Percentiles rank a stretch among this genome's conserved stretches.
phyloP scores from a whole-genome alignment of 2,888 invertebrate genomes.

The Hipparchia semele region DNA sequence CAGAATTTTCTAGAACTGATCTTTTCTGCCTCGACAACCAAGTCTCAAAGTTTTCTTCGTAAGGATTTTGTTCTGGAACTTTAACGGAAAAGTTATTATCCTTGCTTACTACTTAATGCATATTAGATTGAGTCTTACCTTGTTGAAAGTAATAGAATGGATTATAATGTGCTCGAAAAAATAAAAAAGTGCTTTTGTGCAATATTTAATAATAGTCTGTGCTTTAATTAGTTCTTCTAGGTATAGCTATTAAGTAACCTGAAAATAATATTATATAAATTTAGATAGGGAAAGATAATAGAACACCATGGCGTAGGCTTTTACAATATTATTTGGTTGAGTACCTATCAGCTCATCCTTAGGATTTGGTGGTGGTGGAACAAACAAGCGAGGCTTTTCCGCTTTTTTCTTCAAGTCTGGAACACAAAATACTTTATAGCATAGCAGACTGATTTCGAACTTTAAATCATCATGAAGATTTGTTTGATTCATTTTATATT shows the following conservation, averaged over 20 bases:
- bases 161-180: slow-evolving; percentile 26
- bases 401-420: slow-evolving; percentile 44
- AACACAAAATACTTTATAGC: slow-evolving; percentile 8
- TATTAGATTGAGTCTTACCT: slow-evolving; percentile 26
- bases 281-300: background rate
- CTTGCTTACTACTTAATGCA: background rate
- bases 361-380: slow-evolving; percentile 42
- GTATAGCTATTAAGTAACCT: slow-evolving; percentile 70
- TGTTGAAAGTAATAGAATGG: background rate
- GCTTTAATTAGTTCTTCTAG: slow-evolving; percentile 49
- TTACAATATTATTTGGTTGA: too few relatives aligned
- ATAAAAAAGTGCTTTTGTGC: slow-evolving; percentile 53
- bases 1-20: slow-evolving; percentile 47
- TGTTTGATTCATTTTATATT: too few relatives aligned
- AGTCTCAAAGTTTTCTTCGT: slow-evolving; percentile 43
- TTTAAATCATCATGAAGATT: too few relatives aligned
- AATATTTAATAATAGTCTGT: slow-evolving; percentile 53
- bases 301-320: too few relatives aligned
- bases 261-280: slow-evolving; percentile 47
- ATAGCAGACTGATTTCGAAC: background rate
- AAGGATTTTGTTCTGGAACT: slow-evolving; percentile 36
- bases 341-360: slow-evolving; percentile 47
- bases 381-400: slow-evolving; percentile 25
- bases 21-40: slow-evolving; percentile 52
- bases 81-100: slow-evolving; percentile 19